Evolutionary conservation across 2,113 vertebrate genomes (phyloP), one percentile per base, ranked within the genome.

Genomic region (Psittacula cyanocephala): DNA sequence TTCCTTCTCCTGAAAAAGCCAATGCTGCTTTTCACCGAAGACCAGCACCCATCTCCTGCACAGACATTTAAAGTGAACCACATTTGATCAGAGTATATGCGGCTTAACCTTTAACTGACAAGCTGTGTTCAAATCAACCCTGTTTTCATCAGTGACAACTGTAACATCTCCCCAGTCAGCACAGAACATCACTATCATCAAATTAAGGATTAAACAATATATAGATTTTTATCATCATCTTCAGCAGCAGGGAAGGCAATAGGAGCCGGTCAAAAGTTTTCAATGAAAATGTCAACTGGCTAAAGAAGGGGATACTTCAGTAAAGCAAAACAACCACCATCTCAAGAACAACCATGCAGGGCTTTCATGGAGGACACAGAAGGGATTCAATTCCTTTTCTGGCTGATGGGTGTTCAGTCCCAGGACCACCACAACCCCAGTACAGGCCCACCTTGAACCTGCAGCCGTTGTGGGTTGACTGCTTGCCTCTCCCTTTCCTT

Each of bases 21-120:
- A 39, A 11, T 8, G 1, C 10, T 0, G 3, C 44, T 39, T 11
- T 13, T 19, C 29, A 49, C 11, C 2, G 0, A 43, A 43, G 35
- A 5, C 28, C 49, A 11, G 69, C 13, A 12, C 20, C 47, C 31
- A 8, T 4, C 55, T n/a, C 28, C 71, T 6, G 52, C 50, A 62
- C 31, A 63, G 29, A 13, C 18, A 35, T n/a, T 35, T 35, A 35
- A 59, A 59, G 57, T 24, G 33, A 59, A 24, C 22, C 57, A 59
- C 57, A 35, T 59, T 1, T 64, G 37, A 27, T 25, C 7, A 53
- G n/a, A 59, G 13, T 6, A 37, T 9, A 8, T 0, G 1, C 7
- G 33, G 6, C 22, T n/a, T 37, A 57, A 44, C 20, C 37, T 65
- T n/a, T 31, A 18, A 25, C 3, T 31, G 46, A 65, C 35, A 47